phyloP scores from a whole-genome alignment of 2,797 vertebrate genomes.

The Leptatherina wallacei region DNA sequence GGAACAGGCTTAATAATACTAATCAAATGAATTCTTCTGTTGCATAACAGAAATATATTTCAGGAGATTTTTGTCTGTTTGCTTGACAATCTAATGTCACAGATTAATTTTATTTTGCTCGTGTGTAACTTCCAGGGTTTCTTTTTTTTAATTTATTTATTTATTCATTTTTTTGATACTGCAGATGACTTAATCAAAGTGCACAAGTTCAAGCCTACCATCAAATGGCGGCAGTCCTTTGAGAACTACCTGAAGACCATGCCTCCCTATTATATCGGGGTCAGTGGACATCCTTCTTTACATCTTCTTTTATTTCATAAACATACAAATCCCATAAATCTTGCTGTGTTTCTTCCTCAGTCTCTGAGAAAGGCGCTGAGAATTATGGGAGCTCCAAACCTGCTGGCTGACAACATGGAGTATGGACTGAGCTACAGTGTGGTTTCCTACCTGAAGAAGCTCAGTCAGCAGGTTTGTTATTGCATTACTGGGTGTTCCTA shows the following conservation, averaged over 20 bases:
- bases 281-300: constrained; percentile 61
- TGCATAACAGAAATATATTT: background rate
- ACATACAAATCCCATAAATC: background rate
- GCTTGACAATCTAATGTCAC: background rate
- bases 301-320: background rate
- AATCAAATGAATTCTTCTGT: background rate
- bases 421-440: constrained; percentile 99
- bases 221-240: constrained; percentile 98
- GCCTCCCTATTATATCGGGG: constrained; percentile 97
- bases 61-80: background rate
- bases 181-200: constrained; percentile 99
- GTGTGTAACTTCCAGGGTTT: background rate
- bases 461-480: constrained; percentile 94
- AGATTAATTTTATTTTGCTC: background rate
- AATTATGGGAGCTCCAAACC: constrained; percentile 99
- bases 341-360: constrained; percentile 74
- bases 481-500: no score
- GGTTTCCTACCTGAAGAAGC: constrained; percentile 99
- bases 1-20: background rate
- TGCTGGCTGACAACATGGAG: constrained; percentile 99
- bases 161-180: constrained; percentile 1
- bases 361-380: constrained; percentile 97
- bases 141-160: background rate
- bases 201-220: constrained; percentile 98
- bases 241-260: constrained; percentile 99